phyloP scores from a whole-genome alignment of 2,113 vertebrate genomes.

The Colistium nudipinnis region DNA sequence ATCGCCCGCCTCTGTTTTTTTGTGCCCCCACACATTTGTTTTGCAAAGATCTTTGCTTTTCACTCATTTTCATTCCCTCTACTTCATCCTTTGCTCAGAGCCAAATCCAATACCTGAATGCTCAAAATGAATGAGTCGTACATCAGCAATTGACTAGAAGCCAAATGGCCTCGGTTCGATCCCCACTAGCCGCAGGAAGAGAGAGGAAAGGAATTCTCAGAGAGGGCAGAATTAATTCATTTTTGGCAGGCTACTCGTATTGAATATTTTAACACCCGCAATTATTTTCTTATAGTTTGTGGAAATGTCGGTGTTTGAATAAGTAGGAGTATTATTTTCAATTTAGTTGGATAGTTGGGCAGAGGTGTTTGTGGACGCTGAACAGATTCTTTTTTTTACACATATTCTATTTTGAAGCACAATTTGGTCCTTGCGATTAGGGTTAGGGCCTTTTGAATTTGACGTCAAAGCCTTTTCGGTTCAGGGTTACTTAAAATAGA shows the following conservation, averaged over 20 bases:
- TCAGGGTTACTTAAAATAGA: neutral
- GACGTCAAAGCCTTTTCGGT: neutral
- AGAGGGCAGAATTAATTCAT: neutral
- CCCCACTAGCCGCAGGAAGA: slow-evolving; percentile 12
- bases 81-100: slow-evolving; percentile 46
- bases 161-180: slow-evolving; percentile 6
- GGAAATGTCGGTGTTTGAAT: neutral
- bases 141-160: slow-evolving; percentile 13
- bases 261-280: neutral
- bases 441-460: neutral
- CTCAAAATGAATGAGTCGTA: slow-evolving; percentile 30
- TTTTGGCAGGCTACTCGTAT: neutral
- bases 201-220: neutral
- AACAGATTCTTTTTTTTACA: too few relatives aligned
- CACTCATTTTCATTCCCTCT: slow-evolving; percentile 33
- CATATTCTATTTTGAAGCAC: neutral
- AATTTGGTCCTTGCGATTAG: neutral
- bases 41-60: slow-evolving; percentile 37
- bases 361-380: neutral
- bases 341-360: neutral
- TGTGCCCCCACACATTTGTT: slow-evolving; percentile 21
- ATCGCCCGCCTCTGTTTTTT: slow-evolving; percentile 16
- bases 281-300: neutral
- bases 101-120: slow-evolving; percentile 55
- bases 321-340: neutral